Base-by-base conservation (phyloP, 2,888 invertebrate genomes). In the Mesopsocus fuscifrons region DNA sequence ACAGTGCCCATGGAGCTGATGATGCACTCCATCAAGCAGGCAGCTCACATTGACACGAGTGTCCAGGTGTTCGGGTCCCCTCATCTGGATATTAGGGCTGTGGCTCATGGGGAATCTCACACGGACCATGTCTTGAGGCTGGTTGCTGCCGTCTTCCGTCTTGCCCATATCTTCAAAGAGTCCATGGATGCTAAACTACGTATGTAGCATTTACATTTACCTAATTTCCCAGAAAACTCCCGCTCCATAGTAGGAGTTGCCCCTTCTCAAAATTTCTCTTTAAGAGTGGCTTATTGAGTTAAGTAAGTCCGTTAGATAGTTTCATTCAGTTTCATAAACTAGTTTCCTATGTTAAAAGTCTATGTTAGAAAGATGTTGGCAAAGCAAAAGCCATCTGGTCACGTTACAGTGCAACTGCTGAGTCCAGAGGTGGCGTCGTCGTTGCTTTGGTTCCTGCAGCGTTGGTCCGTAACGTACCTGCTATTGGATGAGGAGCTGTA, bases 381-480 rank as follows among this genome's bases (percentile, higher is more conserved):
- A n/a, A n/a, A n/a, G n/a, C n/a, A n/a, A n/a, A n/a, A n/a, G n/a
- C n/a, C n/a, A n/a, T n/a, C n/a, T n/a, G n/a, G n/a, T n/a, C n/a
- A n/a, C n/a, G 18, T 38, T 38, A 5, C 20, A 38, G 38, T 48
- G 4, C 67, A 67, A 48, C 65, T 73, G 48, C 68, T 85, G 51
- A 85, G 85, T 56, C 85, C 85, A 0, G 82, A 84, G 59, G 70
- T 87, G 2, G 76, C 77, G 2, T 73, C 74, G 34, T 77, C 78
- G 0, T 64, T 78, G 35, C 74, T 81, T 50, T 87, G 84, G 83
- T 77, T 83, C 53, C 63, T 88, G 35, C 72, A 74, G 52, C 70
- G 77, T 50, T 87, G 82, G 79, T 72, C 77, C 40, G 53, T 48
- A 34, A 61, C 51, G 56, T 88, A 66, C 57, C 62, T 71, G 50